phyloP scores from a whole-genome alignment of 2,113 vertebrate species.

The Tretioscincus oriximinensis region DNA sequence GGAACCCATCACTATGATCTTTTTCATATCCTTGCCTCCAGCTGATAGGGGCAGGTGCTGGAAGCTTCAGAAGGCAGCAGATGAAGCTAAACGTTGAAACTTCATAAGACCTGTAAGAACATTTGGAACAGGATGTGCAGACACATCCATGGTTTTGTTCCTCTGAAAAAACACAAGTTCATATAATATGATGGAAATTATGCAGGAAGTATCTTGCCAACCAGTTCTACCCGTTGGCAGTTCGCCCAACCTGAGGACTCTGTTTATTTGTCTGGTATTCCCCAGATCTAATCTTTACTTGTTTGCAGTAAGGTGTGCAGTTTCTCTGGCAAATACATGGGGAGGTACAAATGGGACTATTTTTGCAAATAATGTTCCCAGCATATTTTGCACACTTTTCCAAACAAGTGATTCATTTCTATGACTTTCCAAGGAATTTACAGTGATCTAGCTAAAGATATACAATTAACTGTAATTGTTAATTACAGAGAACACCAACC shows the following conservation, averaged over 20 bases:
- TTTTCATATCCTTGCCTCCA: too few species aligned
- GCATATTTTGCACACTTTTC: not conserved
- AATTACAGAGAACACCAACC: not conserved
- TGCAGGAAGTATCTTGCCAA: not conserved
- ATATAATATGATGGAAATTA: not conserved
- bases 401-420: slow-evolving; percentile 2
- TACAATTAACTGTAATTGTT: not conserved
- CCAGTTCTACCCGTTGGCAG: not conserved
- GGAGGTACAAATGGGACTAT: not conserved
- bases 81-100: too few species aligned
- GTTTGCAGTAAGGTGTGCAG: slow-evolving; percentile 9
- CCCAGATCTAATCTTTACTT: slow-evolving; percentile 23
- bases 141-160: too few species aligned
- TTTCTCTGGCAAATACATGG: not conserved
- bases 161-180: not conserved
- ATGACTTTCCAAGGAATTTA: slow-evolving; percentile 1
- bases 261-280: slow-evolving; percentile 11
- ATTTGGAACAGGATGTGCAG: too few species aligned
- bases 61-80: too few species aligned
- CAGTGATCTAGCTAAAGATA: not conserved
- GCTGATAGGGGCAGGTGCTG: too few species aligned
- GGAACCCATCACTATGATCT: too few species aligned
- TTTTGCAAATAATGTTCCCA: slow-evolving; percentile 3
- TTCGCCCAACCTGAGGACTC: slow-evolving; percentile 1
- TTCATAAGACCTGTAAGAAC: too few species aligned